Evolutionary conservation across 2,797 vertebrate genomes (phyloP).

Genomic region (Epinephelus coioides): DNA sequence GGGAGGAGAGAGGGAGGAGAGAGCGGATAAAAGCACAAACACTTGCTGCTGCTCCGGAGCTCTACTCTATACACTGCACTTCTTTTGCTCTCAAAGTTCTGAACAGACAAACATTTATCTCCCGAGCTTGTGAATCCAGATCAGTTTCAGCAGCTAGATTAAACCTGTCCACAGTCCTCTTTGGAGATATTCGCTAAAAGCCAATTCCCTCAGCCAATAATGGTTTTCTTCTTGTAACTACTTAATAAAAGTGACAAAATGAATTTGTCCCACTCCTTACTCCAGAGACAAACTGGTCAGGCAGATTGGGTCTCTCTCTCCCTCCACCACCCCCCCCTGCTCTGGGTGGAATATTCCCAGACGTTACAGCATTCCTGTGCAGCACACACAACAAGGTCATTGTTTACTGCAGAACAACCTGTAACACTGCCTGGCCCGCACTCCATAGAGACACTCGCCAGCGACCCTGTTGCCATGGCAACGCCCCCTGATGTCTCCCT

Average conservation of each 20-base stretch:
- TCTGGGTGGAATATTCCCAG: slow-evolving; percentile 87
- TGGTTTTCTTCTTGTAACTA: slow-evolving; percentile 49
- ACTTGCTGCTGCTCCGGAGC: slow-evolving; percentile 63
- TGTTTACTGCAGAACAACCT: slow-evolving; percentile 90
- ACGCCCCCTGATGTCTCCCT: slow-evolving; percentile 81
- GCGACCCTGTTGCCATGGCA: slow-evolving; percentile 81
- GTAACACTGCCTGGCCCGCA: slow-evolving; percentile 85
- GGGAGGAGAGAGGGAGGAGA: slow-evolving; percentile 44
- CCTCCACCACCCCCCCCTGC: slow-evolving; percentile 24
- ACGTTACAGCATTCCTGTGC: slow-evolving; percentile 88
- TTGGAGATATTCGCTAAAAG: slow-evolving; percentile 49
- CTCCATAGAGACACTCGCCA: slow-evolving; percentile 82
- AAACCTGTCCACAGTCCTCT: slow-evolving; percentile 19
- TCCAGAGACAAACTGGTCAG: slow-evolving; percentile 62
- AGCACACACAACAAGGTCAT: slow-evolving; percentile 90
- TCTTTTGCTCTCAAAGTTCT: slow-evolving; percentile 45
- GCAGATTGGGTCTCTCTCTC: slow-evolving; percentile 46
- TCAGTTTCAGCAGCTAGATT: slow-evolving; percentile 52
- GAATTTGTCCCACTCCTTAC: slow-evolving; percentile 60
- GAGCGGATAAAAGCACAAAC: slow-evolving; percentile 59
- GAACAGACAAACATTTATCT: slow-evolving; percentile 62
- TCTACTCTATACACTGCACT: slow-evolving; percentile 28
- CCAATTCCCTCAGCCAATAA: slow-evolving; percentile 49
- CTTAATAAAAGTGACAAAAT: slow-evolving; percentile 71
- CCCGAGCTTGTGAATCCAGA: slow-evolving; percentile 44